Percentiles rank a stretch among this genome's conserved stretches.
Conservation (phyloP, 2,888 invertebrate species). For the Caenorhabditis sulstoni region DNA sequence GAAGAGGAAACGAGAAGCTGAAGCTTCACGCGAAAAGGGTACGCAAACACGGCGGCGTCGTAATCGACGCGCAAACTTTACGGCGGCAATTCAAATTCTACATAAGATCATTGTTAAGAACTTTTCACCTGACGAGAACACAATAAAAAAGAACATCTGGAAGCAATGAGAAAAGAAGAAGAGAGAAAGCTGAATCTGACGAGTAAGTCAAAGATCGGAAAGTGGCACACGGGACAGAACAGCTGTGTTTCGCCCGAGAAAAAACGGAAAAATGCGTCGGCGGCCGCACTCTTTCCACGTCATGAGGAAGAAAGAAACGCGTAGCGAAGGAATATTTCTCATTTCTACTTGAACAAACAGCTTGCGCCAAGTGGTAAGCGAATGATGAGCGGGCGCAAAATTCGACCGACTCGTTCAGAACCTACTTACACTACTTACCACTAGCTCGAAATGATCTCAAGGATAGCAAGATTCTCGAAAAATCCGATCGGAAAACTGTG, state of each 20-base stretch:
- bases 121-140: no score
- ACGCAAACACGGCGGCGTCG: constrained; percentile 23
- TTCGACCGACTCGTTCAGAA: constrained; percentile 22
- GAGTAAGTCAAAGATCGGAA: constrained; percentile 17
- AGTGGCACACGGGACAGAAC: constrained; percentile 3
- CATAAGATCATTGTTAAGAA: no score
- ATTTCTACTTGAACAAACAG: constrained; percentile 41
- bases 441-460: constrained; percentile 45
- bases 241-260: constrained; percentile 28
- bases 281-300: constrained; percentile 20
- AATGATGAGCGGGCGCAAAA: neutral
- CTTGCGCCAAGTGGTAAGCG: constrained; percentile 35
- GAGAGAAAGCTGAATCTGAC: neutral
- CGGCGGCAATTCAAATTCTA: neutral
- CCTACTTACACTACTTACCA: neutral
- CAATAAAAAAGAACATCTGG: neutral
- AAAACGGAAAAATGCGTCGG: neutral
- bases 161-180: neutral
- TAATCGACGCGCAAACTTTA: constrained; percentile 14
- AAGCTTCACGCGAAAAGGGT: neutral
- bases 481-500: constrained; percentile 19
- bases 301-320: constrained; percentile 16
- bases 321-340: constrained; percentile 1
- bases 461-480: constrained; percentile 20
- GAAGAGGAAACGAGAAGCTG: constrained; percentile 17